Percentiles rank a stretch among this genome's conserved stretches.
Evolutionary conservation across 2,113 vertebrate species (phyloP).

Genomic region (Syngnathus typhle): DNA sequence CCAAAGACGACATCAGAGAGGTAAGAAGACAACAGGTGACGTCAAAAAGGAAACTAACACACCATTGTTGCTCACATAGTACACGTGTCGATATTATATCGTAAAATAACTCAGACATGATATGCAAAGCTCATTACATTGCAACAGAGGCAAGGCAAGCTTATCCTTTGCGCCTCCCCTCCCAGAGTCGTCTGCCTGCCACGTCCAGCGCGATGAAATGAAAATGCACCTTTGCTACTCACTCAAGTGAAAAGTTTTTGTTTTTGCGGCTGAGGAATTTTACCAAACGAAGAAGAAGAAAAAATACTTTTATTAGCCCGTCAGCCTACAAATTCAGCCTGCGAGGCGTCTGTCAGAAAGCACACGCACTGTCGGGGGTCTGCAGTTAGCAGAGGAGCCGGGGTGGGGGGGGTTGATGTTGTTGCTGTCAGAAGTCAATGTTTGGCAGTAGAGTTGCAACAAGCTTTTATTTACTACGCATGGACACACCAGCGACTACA

Average conservation of each 20-base stretch:
- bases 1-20: constrained; percentile 97
- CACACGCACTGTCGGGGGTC: constrained; percentile 36
- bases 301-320: constrained; percentile 65
- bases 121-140: no score
- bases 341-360: constrained; percentile 35
- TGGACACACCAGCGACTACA: not conserved
- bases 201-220: constrained; percentile 13
- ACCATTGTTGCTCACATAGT: no score
- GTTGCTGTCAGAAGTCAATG: constrained; percentile 45
- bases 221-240: constrained; percentile 29
- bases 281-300: constrained; percentile 18
- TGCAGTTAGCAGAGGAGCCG: constrained; percentile 33
- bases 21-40: constrained; percentile 52
- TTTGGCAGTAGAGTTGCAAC: constrained; percentile 62
- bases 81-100: no score
- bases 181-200: not conserved
- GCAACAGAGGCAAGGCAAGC: no score
- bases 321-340: constrained; percentile 54
- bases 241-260: constrained; percentile 37
- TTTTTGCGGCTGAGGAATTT: constrained; percentile 11
- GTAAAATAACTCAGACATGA: no score
- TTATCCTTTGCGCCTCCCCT: not conserved
- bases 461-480: constrained; percentile 52
- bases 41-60: no score
- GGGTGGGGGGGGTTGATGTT: constrained; percentile 18